A percentile compares a stretch with the other conserved stretches of the same genome.
Conservation (phyloP, 1,140 invertebrate species). For the Neodiprion virginianus region DNA sequence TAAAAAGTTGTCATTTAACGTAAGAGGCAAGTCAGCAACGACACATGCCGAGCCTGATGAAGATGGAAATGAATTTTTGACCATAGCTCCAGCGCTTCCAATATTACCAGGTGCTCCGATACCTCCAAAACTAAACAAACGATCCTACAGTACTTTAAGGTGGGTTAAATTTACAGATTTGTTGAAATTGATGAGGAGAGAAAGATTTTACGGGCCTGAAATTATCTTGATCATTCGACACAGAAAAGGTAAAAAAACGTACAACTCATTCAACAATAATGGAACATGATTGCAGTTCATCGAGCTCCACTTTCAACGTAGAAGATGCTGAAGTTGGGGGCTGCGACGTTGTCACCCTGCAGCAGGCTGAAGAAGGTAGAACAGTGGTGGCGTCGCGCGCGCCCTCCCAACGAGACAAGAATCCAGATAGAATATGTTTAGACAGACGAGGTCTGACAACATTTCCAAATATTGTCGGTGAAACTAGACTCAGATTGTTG, state of each 20-base stretch:
- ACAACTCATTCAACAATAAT: background rate
- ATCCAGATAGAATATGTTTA: slow-evolving; percentile 79
- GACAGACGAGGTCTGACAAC: slow-evolving; percentile 77
- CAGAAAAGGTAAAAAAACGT: too few species aligned
- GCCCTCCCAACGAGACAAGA: slow-evolving; percentile 73
- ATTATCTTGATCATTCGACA: background rate
- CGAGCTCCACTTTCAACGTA: slow-evolving; percentile 45
- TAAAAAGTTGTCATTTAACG: slow-evolving; percentile 44
- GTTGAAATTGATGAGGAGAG: slow-evolving; percentile 26
- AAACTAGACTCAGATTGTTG: slow-evolving; percentile 79
- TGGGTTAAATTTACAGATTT: slow-evolving; percentile 36
- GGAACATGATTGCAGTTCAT: slow-evolving; percentile 29
- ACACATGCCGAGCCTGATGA: slow-evolving; percentile 31
- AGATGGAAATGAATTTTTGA: slow-evolving; percentile 61
- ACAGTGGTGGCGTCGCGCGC: slow-evolving; percentile 71
- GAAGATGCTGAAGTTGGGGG: slow-evolving; percentile 52
- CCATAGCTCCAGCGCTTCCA: slow-evolving; percentile 68
- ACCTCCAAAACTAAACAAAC: slow-evolving; percentile 59
- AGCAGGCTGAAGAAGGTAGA: slow-evolving; percentile 62
- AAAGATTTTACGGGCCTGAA: slow-evolving; percentile 1
- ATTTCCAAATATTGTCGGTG: slow-evolving; percentile 81
- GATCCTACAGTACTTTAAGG: slow-evolving; percentile 65
- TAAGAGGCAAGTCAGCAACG: slow-evolving; percentile 45
- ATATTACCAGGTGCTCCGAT: slow-evolving; percentile 51
- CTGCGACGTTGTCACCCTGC: slow-evolving; percentile 47